Conservation (phyloP, 2,888 invertebrate species). For the Miltochrista miniata region DNA sequence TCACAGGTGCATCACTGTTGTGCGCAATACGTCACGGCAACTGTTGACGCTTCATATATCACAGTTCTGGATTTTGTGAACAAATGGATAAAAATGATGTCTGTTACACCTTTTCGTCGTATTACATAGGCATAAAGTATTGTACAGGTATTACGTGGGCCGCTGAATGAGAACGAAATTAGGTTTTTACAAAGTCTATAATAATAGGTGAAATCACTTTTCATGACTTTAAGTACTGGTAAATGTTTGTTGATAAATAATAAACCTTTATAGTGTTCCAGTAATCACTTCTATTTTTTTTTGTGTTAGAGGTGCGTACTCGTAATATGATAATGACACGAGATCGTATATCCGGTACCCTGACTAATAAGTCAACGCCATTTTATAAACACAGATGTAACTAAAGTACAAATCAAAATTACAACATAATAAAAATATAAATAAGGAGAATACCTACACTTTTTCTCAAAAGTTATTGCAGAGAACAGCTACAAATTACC, state of each 20-base stretch:
- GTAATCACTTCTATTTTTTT: background rate
- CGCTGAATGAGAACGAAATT: too few species aligned
- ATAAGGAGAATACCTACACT: background rate
- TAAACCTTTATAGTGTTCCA: background rate
- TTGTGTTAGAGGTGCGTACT: too few species aligned
- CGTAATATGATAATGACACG: background rate
- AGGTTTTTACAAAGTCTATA: too few species aligned
- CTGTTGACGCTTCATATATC: conserved; percentile 48
- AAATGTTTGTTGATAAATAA: too few species aligned
- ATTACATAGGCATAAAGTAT: too few species aligned
- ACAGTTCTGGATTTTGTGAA: conserved; percentile 31
- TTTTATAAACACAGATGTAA: background rate
- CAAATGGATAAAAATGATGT: conserved; percentile 35
- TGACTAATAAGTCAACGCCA: background rate
- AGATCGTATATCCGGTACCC: background rate
- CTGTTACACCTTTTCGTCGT: too few species aligned
- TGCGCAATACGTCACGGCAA: conserved; percentile 39
- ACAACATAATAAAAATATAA: background rate
- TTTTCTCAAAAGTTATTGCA: too few species aligned
- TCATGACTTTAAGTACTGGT: too few species aligned
- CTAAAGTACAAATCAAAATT: background rate
- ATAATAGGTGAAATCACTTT: too few species aligned
- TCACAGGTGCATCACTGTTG: conserved; percentile 51
- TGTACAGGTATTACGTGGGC: too few species aligned
- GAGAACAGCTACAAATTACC: background rate